These are phyloP conservation scores for Oenanthe oenanthe DNA, from an alignment of 2,113 vertebrate species.

Conservation along the genomic window DNA sequence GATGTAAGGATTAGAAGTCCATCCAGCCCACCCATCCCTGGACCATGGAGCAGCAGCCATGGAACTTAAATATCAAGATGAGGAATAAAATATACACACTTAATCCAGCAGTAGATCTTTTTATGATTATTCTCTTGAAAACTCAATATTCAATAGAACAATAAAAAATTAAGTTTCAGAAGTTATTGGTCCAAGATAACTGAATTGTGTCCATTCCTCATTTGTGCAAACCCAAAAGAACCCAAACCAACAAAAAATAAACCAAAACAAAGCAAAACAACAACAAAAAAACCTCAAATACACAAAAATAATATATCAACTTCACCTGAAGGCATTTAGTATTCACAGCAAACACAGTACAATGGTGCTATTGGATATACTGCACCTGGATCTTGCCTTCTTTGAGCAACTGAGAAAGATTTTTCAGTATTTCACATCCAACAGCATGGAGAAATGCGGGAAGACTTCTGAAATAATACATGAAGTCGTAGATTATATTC, in stretches of 20 bases:
- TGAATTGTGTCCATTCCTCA: neutral
- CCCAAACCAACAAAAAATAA: neutral
- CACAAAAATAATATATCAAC: neutral
- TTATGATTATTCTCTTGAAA: neutral
- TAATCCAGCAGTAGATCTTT: neutral
- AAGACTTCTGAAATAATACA: neutral
- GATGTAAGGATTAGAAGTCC: neutral
- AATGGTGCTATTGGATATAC: neutral
- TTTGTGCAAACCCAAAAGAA: neutral
- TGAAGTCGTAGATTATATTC: neutral
- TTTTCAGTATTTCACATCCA: neutral
- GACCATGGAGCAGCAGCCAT: neutral
- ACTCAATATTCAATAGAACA: neutral
- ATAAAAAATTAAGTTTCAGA: neutral
- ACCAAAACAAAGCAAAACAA: accelerated
- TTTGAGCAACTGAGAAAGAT: neutral
- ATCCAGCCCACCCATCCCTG: neutral
- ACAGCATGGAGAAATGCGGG: neutral
- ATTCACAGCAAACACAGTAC: neutral
- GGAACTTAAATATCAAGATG: neutral
- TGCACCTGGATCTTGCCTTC: neutral
- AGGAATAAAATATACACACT: neutral
- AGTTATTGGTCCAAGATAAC: neutral
- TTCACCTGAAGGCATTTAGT: neutral
- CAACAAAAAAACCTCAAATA: neutral